Evolutionary conservation across 2,797 vertebrate species (phyloP), one percentile per base, ranked within the genome.

Genomic region (Odontamblyopus rebecca): DNA sequence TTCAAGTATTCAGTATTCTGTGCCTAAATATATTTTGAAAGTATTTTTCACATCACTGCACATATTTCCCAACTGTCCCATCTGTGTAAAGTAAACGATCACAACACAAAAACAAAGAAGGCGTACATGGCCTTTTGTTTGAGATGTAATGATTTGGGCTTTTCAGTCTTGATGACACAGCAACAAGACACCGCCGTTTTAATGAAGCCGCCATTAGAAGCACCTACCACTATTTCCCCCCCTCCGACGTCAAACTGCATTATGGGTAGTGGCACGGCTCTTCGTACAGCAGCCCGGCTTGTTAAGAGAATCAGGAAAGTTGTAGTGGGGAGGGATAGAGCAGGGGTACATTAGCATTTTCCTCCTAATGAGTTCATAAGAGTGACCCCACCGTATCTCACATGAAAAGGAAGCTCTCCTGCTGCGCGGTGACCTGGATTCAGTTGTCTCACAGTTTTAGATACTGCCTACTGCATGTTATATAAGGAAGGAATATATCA

Each of bases 401-500:
- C 94, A 95, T 97, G 94, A 96, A 96, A 96, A 94, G 89, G 83
- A 91, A 91, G 86, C 90, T 83, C 82, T 95, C 94, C 93, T 94
- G 92, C 92, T 94, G 94, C 76, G 94, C 87, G 87, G 93, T 95
- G 96, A 95, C 95, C 95, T 95, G 94, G 94, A 95, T 96, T 95
- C 93, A 94, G 94, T 95, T 94, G 93, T 95, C 93, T 92, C 62
- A 90, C 88, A 87, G 90, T 90, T 48, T 90, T 88, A 92, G 92
- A 94, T 93, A 94, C 91, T 94, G 93, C 93, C 91, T 92, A 89
- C 79, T 94, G 90, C 91, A 94, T 91, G 91, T 92, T 93, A 90
- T 93, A 91, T 94, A 93, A 93, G 85, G 78, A 81, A 85, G 73
- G 75, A 86, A 79, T 88, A 72, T 76, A 86, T 81, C 84, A 79